Percentiles rank a stretch among this genome's conserved stretches.
These are phyloP conservation scores for Hippolais icterina DNA, from an alignment of 2,113 vertebrate species.

Conservation along the genomic window DNA sequence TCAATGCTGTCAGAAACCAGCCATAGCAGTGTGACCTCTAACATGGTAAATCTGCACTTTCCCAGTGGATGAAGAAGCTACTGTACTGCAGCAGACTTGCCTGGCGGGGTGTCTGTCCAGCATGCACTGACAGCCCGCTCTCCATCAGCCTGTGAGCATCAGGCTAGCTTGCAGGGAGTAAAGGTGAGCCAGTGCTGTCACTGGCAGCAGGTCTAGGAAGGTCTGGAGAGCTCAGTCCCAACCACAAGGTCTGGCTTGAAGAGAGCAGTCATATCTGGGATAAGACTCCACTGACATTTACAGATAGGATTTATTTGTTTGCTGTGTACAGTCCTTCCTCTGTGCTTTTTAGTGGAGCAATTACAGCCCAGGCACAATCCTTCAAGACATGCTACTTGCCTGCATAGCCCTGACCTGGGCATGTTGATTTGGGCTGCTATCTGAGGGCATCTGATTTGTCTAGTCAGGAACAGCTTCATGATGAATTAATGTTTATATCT, in stretches of 20 bases:
- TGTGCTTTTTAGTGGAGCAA: neutral
- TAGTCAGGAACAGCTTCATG: neutral
- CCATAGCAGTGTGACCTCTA: neutral
- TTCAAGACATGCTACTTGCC: neutral
- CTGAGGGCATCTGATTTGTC: neutral
- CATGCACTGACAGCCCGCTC: neutral
- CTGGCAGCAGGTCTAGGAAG: fast-evolving
- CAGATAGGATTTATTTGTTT: neutral
- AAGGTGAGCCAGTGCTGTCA: neutral
- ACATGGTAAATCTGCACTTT: fast-evolving
- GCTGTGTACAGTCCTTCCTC: neutral
- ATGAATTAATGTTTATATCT: neutral
- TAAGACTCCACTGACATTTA: neutral
- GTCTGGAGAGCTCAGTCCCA: neutral
- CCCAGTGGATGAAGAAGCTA: neutral
- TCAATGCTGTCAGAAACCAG: neutral
- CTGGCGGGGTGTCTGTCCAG: neutral
- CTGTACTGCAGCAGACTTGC: neutral
- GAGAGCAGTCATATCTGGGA: neutral
- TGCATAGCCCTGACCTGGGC: neutral
- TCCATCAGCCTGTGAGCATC: fast-evolving
- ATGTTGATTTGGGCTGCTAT: neutral
- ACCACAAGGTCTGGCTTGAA: neutral
- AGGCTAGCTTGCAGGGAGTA: fast-evolving
- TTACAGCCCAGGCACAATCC: neutral